Evolutionary conservation across 2,797 vertebrate genomes (phyloP).

Genomic region (Xerus rutilus): DNA sequence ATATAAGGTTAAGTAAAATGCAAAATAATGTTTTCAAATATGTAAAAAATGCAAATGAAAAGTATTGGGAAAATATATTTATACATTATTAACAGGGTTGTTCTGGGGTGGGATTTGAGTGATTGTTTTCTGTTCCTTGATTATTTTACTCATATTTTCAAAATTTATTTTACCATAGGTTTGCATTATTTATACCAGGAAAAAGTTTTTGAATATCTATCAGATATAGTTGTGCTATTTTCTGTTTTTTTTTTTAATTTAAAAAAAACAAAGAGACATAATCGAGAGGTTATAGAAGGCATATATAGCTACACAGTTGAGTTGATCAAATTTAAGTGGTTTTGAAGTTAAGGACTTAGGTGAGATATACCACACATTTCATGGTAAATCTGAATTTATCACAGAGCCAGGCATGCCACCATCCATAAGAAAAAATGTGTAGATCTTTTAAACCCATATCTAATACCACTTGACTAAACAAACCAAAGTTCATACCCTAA

Average conservation of each 20-base stretch:
- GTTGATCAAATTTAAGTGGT: neutral
- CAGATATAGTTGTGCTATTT: neutral
- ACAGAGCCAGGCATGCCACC: neutral
- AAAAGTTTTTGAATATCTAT: neutral
- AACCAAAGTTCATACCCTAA: neutral
- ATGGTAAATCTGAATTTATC: neutral
- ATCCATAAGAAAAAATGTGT: neutral
- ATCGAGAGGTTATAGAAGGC: neutral
- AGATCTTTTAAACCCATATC: neutral
- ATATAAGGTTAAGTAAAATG: neutral
- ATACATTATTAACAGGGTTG: neutral
- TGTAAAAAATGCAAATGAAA: constrained; percentile 3
- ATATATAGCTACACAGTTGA: neutral
- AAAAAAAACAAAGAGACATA: neutral
- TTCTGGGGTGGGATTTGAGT: neutral
- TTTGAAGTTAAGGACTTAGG: neutral
- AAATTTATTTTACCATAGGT: neutral
- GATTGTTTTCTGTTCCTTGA: neutral
- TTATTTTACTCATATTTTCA: neutral
- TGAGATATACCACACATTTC: neutral
- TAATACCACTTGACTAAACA: neutral
- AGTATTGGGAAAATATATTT: neutral
- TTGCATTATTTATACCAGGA: neutral
- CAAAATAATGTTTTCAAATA: neutral
- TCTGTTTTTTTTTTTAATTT: neutral